These are phyloP conservation scores for Microplitis manilae DNA, from an alignment of 2,888 invertebrate genomes.

Conservation along the genomic window DNA sequence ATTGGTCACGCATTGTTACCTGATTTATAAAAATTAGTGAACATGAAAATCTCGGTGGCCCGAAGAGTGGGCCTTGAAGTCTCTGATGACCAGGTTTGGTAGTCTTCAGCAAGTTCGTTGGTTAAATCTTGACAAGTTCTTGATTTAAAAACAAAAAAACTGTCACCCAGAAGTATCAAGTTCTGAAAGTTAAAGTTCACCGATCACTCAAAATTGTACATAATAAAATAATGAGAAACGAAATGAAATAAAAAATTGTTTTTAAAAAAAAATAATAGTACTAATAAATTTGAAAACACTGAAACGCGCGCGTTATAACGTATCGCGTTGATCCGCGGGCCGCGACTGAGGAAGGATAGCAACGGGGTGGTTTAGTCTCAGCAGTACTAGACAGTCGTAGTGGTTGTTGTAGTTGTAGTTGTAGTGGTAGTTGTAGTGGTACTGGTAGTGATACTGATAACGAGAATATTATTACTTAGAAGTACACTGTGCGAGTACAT, in stretches of 20 bases:
- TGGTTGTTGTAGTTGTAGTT: no score
- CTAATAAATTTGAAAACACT: background rate
- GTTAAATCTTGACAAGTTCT: constrained; percentile 2
- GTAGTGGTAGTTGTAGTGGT: no score
- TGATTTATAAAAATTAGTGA: constrained; percentile 79
- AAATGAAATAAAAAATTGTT: background rate
- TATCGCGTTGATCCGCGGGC: constrained; percentile 18
- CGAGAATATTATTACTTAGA: constrained; percentile 59
- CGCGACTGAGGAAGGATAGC: constrained; percentile 52
- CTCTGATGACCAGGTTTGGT: constrained; percentile 69
- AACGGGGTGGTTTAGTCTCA: constrained; percentile 18
- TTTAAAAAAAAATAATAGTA: background rate
- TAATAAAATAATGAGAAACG: background rate
- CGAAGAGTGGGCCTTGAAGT: constrained; percentile 71
- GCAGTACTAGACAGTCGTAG: no score
- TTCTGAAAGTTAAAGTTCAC: background rate
- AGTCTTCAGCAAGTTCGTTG: background rate
- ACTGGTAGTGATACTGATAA: background rate
- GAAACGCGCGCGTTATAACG: background rate
- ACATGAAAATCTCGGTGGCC: constrained; percentile 76
- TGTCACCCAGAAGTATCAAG: background rate
- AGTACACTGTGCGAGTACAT: constrained; percentile 69
- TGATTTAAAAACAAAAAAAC: background rate
- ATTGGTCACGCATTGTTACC: constrained; percentile 77
- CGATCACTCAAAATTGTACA: background rate